Percentiles rank a stretch among this genome's conserved stretches.
Conservation (phyloP, 2,797 vertebrate species). For the Chaenodraco wilsoni region DNA sequence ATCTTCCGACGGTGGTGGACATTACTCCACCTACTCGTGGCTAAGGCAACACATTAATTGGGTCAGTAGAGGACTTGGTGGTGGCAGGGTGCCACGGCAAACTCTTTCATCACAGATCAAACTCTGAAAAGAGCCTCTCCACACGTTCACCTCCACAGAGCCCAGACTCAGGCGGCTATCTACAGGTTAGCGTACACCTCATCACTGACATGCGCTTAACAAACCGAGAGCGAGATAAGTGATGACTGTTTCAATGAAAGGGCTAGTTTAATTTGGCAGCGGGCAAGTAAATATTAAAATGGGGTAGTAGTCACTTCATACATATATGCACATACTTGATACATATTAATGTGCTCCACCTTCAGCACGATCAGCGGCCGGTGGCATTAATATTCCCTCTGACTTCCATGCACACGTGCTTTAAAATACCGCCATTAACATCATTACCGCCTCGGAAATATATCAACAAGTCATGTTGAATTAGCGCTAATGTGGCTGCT, state of each 20-base stretch:
- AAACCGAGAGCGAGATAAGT: constrained; percentile 14
- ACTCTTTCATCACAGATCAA: constrained; percentile 45
- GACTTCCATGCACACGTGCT: constrained; percentile 55
- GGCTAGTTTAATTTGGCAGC: constrained; percentile 26
- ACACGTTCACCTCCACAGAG: constrained; percentile 16
- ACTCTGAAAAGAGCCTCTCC: constrained; percentile 15
- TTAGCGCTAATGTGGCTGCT: constrained; percentile 68
- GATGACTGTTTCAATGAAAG: constrained; percentile 16
- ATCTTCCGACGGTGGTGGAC: constrained; percentile 41
- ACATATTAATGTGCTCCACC: constrained; percentile 61
- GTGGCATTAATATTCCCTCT: constrained; percentile 67
- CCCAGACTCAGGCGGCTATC: constrained; percentile 7
- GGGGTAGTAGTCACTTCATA: constrained; percentile 30
- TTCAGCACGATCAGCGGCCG: constrained; percentile 30
- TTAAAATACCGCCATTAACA: constrained; percentile 74
- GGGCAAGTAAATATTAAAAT: constrained; percentile 43
- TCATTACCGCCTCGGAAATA: constrained; percentile 68
- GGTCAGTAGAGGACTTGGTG: constrained; percentile 49
- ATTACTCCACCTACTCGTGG: constrained; percentile 51
- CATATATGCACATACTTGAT: constrained; percentile 24
- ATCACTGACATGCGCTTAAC: constrained; percentile 15
- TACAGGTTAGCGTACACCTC: constrained; percentile 1
- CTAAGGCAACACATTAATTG: constrained; percentile 56
- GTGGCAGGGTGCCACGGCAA: constrained; percentile 40
- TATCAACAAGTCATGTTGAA: constrained; percentile 75